phyloP scores from a whole-genome alignment of 2,797 vertebrate genomes.

The Pseudotriccus pelzelni region DNA sequence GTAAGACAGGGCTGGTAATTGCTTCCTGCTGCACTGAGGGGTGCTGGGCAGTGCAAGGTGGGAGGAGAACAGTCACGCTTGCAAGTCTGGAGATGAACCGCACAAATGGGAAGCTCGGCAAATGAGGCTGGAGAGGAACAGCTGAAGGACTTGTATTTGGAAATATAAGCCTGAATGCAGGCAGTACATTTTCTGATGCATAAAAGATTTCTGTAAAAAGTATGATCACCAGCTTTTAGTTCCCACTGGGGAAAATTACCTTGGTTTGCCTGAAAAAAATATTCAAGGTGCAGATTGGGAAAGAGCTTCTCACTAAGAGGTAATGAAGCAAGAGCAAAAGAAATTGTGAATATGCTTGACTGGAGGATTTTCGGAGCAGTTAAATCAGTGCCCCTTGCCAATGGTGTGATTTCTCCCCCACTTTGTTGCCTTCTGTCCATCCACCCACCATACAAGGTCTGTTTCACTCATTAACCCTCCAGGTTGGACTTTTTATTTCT shows the following conservation, averaged over 20 bases:
- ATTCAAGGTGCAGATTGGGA: neutral
- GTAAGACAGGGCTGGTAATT: neutral
- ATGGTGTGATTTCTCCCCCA: neutral
- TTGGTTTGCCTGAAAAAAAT: neutral
- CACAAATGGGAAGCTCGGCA: neutral
- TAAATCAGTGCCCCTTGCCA: neutral
- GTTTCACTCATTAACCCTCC: neutral
- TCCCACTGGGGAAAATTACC: neutral
- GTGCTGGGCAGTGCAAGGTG: neutral
- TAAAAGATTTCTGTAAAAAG: neutral
- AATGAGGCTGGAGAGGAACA: neutral
- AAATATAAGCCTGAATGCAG: neutral
- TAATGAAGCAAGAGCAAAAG: constrained; percentile 9
- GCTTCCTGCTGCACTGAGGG: neutral
- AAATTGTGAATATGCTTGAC: neutral
- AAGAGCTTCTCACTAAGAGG: neutral
- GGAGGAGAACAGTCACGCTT: neutral
- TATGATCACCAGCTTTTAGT: neutral
- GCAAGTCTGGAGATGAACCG: neutral
- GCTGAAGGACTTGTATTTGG: neutral
- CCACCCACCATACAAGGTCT: neutral
- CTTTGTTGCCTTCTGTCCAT: neutral
- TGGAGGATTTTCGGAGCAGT: neutral
- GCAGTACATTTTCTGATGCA: neutral
- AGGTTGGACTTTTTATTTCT: neutral